Evolutionary conservation across 2,797 vertebrate genomes (phyloP).

Genomic region (Urocyon cinereoargenteus): DNA sequence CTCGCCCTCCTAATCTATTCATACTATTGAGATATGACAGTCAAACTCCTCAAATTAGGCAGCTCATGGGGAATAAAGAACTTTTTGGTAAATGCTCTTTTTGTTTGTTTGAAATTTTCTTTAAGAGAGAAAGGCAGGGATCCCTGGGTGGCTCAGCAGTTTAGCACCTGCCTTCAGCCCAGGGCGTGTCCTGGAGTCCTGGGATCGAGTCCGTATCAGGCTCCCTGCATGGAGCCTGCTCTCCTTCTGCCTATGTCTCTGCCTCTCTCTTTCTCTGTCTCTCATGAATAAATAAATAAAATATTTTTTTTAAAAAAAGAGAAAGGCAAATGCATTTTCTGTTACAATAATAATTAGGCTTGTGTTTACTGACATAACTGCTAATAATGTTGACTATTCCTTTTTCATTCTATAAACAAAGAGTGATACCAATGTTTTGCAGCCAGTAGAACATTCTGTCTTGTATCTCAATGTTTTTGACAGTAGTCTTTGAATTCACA

Average conservation of each 20-base stretch:
- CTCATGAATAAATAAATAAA: no score
- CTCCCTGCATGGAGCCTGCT: no score
- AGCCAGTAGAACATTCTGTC: background rate
- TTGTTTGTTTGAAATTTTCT: slow-evolving; percentile 7
- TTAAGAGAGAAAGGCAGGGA: background rate
- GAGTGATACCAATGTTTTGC: background rate
- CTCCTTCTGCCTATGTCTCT: no score
- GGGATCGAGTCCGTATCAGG: no score
- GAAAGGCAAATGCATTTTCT: background rate
- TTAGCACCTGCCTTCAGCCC: no score
- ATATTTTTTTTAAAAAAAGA: background rate
- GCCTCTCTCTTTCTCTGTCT: no score
- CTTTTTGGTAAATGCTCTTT: background rate
- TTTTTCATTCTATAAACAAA: background rate
- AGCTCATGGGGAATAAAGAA: background rate
- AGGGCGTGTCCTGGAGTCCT: no score
- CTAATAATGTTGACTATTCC: background rate
- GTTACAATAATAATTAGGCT: background rate
- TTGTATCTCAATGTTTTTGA: background rate
- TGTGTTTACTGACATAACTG: background rate
- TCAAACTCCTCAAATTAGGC: background rate
- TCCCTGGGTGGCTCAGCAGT: no score
- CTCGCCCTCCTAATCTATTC: background rate
- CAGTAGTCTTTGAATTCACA: background rate
- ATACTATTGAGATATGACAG: background rate